Conservation (phyloP, 2,888 invertebrate genomes). For the Tolmerus cingulatus region DNA sequence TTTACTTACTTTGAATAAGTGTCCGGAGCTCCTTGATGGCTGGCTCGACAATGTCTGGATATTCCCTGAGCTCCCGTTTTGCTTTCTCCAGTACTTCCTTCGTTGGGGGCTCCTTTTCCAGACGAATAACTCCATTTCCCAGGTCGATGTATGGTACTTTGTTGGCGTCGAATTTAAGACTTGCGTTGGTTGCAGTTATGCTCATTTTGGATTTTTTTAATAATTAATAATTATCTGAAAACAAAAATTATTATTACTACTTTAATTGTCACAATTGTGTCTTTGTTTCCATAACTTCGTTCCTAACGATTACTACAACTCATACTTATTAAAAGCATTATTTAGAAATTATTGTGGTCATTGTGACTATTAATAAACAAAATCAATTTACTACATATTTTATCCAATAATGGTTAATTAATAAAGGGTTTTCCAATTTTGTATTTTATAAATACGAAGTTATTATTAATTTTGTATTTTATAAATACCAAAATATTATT, state of each 20-base stretch:
- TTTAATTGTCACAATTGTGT: background rate
- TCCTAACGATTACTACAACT: background rate
- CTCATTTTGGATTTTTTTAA: background rate
- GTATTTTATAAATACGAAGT: too few relatives aligned
- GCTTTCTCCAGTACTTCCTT: slow-evolving; percentile 71
- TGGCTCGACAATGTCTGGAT: slow-evolving; percentile 70
- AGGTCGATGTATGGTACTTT: slow-evolving; percentile 71
- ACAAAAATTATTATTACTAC: background rate
- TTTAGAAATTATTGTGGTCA: background rate
- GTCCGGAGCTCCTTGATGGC: slow-evolving; percentile 68
- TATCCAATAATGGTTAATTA: background rate
- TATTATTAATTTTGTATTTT: too few relatives aligned
- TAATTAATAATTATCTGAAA: background rate
- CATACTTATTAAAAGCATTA: background rate
- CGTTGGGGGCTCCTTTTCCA: slow-evolving; percentile 71
- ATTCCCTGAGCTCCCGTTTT: slow-evolving; percentile 74
- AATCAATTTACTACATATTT: background rate
- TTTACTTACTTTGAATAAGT: slow-evolving; percentile 65
- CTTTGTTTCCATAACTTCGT: background rate
- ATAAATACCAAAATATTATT: too few relatives aligned
- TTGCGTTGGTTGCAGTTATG: background rate
- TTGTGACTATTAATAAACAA: background rate
- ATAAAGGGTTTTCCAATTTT: too few relatives aligned
- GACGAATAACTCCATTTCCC: slow-evolving; percentile 67
- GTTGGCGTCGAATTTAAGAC: slow-evolving; percentile 64